Percentiles rank a stretch among this genome's conserved stretches.
These are phyloP conservation scores for Drymonia ruficornis DNA, from an alignment of 2,888 invertebrate species.

Conservation along the genomic window DNA sequence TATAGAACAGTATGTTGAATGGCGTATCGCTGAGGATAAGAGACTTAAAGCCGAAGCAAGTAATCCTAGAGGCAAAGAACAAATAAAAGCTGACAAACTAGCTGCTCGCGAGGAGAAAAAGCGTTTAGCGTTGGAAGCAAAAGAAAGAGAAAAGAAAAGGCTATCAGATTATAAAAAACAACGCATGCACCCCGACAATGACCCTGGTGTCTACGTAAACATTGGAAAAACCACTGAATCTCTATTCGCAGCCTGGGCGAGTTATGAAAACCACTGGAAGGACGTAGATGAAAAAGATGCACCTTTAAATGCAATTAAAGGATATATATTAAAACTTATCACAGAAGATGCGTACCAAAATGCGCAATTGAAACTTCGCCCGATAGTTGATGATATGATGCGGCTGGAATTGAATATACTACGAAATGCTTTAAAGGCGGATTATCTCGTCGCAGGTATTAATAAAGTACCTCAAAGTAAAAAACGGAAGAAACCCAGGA, in stretches of 20 bases:
- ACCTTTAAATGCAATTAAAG: slow-evolving; percentile 84
- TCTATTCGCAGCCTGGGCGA: slow-evolving; percentile 53
- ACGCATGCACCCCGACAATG: slow-evolving; percentile 74
- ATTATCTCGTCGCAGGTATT: slow-evolving; percentile 50
- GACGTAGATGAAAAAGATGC: slow-evolving; percentile 69
- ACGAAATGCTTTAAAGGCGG: slow-evolving; percentile 79
- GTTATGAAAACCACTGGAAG: slow-evolving; percentile 69
- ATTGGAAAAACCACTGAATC: slow-evolving; percentile 52
- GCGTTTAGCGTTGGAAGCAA: slow-evolving; percentile 61
- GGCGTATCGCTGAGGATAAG: slow-evolving; percentile 61
- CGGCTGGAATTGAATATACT: slow-evolving; percentile 81
- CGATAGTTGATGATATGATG: slow-evolving; percentile 89
- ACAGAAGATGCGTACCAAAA: slow-evolving; percentile 87
- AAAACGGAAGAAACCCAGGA: slow-evolving; percentile 71
- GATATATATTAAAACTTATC: slow-evolving; percentile 87
- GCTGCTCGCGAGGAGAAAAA: slow-evolving; percentile 70
- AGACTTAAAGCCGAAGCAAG: slow-evolving; percentile 64
- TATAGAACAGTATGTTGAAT: slow-evolving; percentile 84
- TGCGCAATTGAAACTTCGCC: slow-evolving; percentile 87
- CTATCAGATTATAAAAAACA: slow-evolving; percentile 73
- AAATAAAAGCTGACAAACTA: slow-evolving; percentile 73
- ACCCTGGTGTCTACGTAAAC: slow-evolving; percentile 68
- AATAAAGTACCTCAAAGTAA: slow-evolving; percentile 48
- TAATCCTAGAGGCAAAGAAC: slow-evolving; percentile 67
- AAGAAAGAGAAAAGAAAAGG: slow-evolving; percentile 62